Percentiles rank a stretch among this genome's conserved stretches.
phyloP scores from a whole-genome alignment of 2,113 vertebrate genomes.

The Carassius carassius region DNA sequence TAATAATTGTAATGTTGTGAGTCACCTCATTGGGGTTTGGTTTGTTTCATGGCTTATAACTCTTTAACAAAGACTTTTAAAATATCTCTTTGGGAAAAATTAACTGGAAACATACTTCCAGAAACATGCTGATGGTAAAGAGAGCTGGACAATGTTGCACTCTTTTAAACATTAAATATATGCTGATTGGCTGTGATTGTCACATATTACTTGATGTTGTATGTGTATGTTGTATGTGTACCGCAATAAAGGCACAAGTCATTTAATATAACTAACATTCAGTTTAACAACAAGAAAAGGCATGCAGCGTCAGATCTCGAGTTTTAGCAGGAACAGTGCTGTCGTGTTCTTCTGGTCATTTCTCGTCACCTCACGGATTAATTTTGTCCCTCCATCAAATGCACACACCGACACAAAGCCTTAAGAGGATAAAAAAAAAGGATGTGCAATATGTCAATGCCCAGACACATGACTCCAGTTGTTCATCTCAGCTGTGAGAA shows the following conservation, averaged over 20 bases:
- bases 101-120: too few species aligned
- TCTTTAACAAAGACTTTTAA: too few species aligned
- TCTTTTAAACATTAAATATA: too few species aligned
- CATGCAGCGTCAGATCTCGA: background rate
- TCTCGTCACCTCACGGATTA: conserved; percentile 21
- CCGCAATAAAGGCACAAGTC: background rate
- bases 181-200: too few species aligned
- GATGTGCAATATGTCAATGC: conserved; percentile 16
- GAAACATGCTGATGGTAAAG: too few species aligned
- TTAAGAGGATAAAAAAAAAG: conserved; percentile 25
- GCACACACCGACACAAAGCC: conserved; percentile 26
- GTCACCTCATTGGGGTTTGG: background rate
- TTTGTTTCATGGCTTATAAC: too few species aligned
- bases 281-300: background rate
- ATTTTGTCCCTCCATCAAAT: conserved; percentile 30
- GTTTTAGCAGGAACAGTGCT: background rate
- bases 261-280: background rate
- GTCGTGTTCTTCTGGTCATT: background rate
- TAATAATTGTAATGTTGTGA: background rate
- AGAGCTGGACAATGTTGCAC: too few species aligned
- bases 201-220: too few species aligned
- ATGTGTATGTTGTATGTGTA: background rate
- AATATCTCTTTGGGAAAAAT: too few species aligned
- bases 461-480: background rate
- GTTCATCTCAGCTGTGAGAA: background rate